Evolutionary conservation across 1,140 invertebrate genomes (phyloP), one percentile per base, ranked within the genome.

Genomic region (Caenorhabditis brenneri): DNA sequence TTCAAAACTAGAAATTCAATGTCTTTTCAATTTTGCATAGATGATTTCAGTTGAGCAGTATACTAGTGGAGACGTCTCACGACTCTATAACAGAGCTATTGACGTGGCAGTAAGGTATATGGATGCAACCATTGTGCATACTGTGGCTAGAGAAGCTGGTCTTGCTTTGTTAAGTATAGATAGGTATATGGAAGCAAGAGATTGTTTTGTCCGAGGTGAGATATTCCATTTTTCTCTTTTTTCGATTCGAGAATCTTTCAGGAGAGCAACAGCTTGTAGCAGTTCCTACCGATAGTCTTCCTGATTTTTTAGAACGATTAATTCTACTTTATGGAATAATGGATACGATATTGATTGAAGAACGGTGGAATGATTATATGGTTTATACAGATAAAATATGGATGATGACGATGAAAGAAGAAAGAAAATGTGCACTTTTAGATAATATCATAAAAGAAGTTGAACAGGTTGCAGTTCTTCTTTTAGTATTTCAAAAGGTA

Each of bases 321-420:
- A 39, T 74, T 10, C 1, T 74, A 36, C 36, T 74, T 10, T 74
- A 42, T 42, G 33, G 36, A 12, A 74, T 74, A 22, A 74, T 74
- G 65, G 36, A 74, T 27, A 33, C 65, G 12, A 7, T 74, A 42
- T 27, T 74, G n/a, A 74, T 74, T 10, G 65, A 74, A 42, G 65
- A 74, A 42, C 16, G 65, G 24, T 74, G 65, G 65, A 74, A 74
- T 74, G 65, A 74, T 4, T 74, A 74, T 31, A 42, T 74, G 65
- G 36, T 74, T n/a, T 74, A 74, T 46, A 74, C 65, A 9, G 65
- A 74, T 74, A 74, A 74, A 74, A 42, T 74, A 9, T 74, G 65
- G 65, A 74, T 74, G 65, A 74, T 74, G 65, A 42, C 36, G n/a
- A 42, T 74, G 36, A 74, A 74, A 74, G 65, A 74, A 42, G 65